Evolutionary conservation across 2,888 invertebrate species (phyloP).

Genomic region (Clanis bilineata): DNA sequence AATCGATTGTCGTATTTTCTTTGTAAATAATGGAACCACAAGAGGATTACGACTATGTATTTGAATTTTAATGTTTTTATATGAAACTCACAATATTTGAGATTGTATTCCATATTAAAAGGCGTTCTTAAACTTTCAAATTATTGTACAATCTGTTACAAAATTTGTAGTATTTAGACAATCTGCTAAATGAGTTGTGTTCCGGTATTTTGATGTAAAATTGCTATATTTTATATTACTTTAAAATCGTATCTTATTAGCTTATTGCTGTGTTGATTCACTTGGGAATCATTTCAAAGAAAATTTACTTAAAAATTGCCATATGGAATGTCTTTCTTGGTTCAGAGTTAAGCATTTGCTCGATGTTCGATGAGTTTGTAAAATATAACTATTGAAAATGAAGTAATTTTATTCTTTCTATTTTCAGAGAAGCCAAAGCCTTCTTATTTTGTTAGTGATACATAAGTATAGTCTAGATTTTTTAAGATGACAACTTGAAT

Average conservation of each 20-base stretch:
- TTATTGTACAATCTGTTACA: background rate
- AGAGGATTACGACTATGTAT: too few species aligned
- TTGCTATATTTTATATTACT: constrained; percentile 2
- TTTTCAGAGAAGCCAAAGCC: constrained; percentile 74
- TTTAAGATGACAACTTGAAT: constrained; percentile 53
- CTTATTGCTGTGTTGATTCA: background rate
- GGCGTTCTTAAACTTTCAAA: background rate
- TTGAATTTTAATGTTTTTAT: too few species aligned
- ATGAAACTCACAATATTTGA: too few species aligned
- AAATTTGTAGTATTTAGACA: background rate
- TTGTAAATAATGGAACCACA: too few species aligned
- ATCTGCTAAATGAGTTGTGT: background rate
- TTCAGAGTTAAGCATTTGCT: constrained; percentile 21
- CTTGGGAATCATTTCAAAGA: background rate
- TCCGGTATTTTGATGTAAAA: background rate
- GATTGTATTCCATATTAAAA: too few species aligned
- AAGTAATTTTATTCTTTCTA: constrained; percentile 55
- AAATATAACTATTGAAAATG: constrained; percentile 27
- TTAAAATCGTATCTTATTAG: background rate
- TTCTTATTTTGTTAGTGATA: constrained; percentile 62
- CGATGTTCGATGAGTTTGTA: constrained; percentile 33
- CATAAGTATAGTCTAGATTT: constrained; percentile 55
- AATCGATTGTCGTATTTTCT: too few species aligned
- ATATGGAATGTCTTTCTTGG: background rate
- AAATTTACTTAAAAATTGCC: background rate